These are phyloP conservation scores for Papilio demoleus DNA, from an alignment of 2,888 invertebrate species.

Conservation along the genomic window DNA sequence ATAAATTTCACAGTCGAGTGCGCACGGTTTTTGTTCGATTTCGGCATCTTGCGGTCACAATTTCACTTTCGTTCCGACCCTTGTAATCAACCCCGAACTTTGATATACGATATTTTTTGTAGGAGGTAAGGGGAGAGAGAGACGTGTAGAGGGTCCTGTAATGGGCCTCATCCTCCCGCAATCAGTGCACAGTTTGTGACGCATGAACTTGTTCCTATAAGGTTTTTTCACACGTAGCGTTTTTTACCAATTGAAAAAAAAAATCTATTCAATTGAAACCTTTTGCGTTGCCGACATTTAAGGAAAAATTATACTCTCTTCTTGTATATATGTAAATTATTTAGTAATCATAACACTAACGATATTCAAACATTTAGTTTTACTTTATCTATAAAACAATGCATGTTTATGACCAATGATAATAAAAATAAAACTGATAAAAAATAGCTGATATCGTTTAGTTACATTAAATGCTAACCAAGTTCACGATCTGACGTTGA, in stretches of 20 bases:
- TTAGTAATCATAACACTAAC: not conserved
- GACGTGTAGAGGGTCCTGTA: slow-evolving; percentile 61
- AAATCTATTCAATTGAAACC: not conserved
- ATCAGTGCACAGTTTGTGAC: slow-evolving; percentile 73
- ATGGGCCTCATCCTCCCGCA: slow-evolving; percentile 75
- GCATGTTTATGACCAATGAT: not conserved
- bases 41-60: slow-evolving; percentile 32
- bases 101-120: slow-evolving; percentile 32
- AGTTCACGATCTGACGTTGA: not conserved
- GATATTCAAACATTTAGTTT: not conserved
- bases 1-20: slow-evolving; percentile 31
- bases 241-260: slow-evolving; percentile 1
- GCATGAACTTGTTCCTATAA: slow-evolving; percentile 65
- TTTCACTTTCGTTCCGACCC: slow-evolving; percentile 37
- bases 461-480: not conserved
- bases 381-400: not conserved
- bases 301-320: not conserved
- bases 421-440: not conserved
- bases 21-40: slow-evolving; percentile 24
- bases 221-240: slow-evolving; percentile 50
- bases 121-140: slow-evolving; percentile 6
- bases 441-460: not conserved
- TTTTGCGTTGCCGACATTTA: not conserved
- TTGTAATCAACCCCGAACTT: slow-evolving; percentile 32
- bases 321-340: not conserved